Conservation (phyloP, 2,797 vertebrate genomes). For the Ibycter americanus region DNA sequence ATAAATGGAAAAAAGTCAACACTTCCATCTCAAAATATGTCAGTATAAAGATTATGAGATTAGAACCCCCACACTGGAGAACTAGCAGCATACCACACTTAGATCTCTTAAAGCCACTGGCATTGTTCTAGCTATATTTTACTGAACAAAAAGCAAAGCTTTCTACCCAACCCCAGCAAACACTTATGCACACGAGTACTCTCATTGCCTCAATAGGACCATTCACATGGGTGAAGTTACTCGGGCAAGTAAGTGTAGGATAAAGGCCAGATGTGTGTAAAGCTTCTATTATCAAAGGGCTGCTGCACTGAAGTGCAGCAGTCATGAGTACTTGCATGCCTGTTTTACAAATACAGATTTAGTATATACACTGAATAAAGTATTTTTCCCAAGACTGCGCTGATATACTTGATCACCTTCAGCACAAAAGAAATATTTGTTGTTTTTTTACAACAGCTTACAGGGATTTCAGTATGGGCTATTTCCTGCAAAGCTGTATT, state of each 20-base stretch:
- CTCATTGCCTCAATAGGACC: neutral
- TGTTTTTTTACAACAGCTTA: neutral
- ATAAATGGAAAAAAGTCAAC: neutral
- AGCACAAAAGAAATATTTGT: neutral
- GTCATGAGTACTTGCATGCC: neutral
- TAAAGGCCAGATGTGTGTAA: neutral
- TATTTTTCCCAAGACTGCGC: conserved; percentile 12
- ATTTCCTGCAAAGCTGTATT: neutral
- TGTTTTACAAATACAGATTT: conserved; percentile 2
- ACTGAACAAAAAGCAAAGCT: neutral
- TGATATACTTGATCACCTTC: neutral
- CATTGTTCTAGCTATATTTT: neutral
- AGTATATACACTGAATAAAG: neutral
- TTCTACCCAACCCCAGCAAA: neutral
- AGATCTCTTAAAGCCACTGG: neutral
- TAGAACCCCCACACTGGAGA: neutral
- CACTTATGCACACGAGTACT: neutral
- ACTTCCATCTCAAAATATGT: neutral
- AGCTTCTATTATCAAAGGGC: neutral
- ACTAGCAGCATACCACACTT: neutral
- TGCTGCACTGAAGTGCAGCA: neutral
- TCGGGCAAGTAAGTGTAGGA: neutral
- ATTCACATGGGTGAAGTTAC: neutral
- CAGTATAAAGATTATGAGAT: neutral
- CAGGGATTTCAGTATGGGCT: neutral